Evolutionary conservation across 35 echinoderm and acorn worm species (phyloP).

Genomic region (Ptychodera flava): DNA sequence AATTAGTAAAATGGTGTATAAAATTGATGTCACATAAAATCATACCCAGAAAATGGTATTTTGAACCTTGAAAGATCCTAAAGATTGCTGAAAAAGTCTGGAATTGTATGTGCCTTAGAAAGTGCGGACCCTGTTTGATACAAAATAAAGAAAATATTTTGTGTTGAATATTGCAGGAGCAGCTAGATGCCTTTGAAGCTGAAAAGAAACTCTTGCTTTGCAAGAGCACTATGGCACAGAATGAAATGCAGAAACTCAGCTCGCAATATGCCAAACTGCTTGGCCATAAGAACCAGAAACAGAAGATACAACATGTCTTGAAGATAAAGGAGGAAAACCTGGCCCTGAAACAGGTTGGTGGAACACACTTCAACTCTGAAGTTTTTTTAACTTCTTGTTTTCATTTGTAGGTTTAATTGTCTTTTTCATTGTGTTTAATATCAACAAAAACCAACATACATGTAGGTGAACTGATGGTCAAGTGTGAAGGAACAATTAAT

Average conservation of each 20-base stretch:
- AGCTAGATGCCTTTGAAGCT: conserved; percentile 80
- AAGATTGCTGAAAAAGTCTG: no score
- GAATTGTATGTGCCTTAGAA: no score
- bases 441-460: neutral
- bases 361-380: neutral
- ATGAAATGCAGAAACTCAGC: conserved; percentile 67
- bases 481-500: neutral
- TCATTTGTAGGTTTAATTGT: neutral
- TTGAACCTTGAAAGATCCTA: no score
- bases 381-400: neutral
- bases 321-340: conserved; percentile 94
- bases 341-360: conserved; percentile 68
- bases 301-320: conserved; percentile 92
- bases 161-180: no score
- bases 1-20: no score
- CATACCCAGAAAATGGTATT: no score
- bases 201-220: conserved; percentile 48
- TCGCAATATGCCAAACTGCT: conserved; percentile 76
- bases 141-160: no score
- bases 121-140: no score
- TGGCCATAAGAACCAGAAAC: conserved; percentile 91
- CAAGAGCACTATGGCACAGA: conserved; percentile 52
- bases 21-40: no score
- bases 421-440: neutral
- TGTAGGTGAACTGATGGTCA: neutral